Evolutionary conservation across 2,797 vertebrate genomes (phyloP), one percentile per base, ranked within the genome.

Genomic region (Smutsia temminckii): DNA sequence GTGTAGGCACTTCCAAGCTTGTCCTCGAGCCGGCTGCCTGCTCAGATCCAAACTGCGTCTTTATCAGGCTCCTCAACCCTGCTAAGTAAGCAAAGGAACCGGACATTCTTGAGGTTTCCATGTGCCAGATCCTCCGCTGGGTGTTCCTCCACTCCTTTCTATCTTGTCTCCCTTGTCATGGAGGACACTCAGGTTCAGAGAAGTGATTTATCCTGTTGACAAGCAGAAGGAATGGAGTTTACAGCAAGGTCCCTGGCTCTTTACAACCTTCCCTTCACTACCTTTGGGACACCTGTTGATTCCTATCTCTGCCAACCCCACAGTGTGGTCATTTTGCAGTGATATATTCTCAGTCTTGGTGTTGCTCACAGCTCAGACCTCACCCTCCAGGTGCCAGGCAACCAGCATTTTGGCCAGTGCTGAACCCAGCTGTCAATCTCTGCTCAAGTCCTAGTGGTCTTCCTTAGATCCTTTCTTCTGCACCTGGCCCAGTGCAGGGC

Each of bases 21-120:
- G 17, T 25, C 16, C 25, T 32, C 13, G 20, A 59, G 80, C 61
- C 71, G 32, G 34, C 32, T 1, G 5, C 71, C 66, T 51, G 34
- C 34, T 74, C 69, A 85, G 61, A 93, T 61, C 42, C 90, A 91
- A 64, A 85, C n/a, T 49, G 0, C 49, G 32, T 90, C 12, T 77
- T 55, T 6, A 7, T 6, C 20, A 23, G 66, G 37, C 16, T 68
- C 17, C 6, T 63, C 20, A 32, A 11, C 11, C 53, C 42, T n/a
- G 20, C 46, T 34, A 34, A 68, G 51, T 34, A 34, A 68, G 51
- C 46, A 25, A 53, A 83, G 72, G 55, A 23, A 16, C 5, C 59
- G 9, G 5, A 21, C 72, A 11, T 72, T 12, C 14, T 0, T 8
- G 46, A 14, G 9, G 13, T 63, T 46, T 68, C 57, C 49, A 34